phyloP scores from a whole-genome alignment of 1,140 invertebrate species.

The Oryctes rhinoceros region DNA sequence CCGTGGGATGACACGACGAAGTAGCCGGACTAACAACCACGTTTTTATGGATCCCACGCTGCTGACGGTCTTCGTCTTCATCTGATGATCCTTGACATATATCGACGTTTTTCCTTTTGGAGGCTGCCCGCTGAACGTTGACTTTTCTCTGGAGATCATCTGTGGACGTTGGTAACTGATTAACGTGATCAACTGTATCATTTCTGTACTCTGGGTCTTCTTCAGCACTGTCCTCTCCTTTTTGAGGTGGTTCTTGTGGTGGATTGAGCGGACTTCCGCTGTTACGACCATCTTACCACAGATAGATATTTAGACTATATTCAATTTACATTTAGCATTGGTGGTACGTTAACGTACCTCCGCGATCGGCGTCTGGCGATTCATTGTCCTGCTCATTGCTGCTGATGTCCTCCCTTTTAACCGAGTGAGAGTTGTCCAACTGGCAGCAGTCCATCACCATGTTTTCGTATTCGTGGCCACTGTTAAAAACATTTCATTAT shows the following conservation, averaged over 20 bases:
- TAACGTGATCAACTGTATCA: constrained; percentile 62
- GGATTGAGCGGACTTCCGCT: constrained; percentile 67
- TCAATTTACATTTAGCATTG: constrained; percentile 55
- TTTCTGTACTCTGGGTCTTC: constrained; percentile 66
- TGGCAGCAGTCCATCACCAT: constrained; percentile 93
- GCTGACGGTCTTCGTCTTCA: constrained; percentile 62
- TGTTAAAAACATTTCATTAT: constrained; percentile 62
- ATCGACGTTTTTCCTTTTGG: constrained; percentile 66
- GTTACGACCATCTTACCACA: constrained; percentile 65
- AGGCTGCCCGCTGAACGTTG: constrained; percentile 57
- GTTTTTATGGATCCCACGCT: constrained; percentile 56
- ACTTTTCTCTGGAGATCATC: constrained; percentile 53
- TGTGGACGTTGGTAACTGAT: constrained; percentile 58
- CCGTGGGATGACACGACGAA: constrained; percentile 65
- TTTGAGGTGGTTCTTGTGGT: constrained; percentile 63
- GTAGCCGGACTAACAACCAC: constrained; percentile 70
- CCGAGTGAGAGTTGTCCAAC: constrained; percentile 78
- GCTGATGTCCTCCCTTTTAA: constrained; percentile 81
- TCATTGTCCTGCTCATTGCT: constrained; percentile 85
- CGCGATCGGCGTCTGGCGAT: constrained; percentile 83
- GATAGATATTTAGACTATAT: constrained; percentile 53
- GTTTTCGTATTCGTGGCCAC: constrained; percentile 89
- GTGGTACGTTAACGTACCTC: constrained; percentile 66
- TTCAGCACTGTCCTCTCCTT: constrained; percentile 64
- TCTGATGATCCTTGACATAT: constrained; percentile 67